Evolutionary conservation across 1,140 invertebrate species (phyloP), one percentile per base, ranked within the genome.

Genomic region (Theocolax elegans): DNA sequence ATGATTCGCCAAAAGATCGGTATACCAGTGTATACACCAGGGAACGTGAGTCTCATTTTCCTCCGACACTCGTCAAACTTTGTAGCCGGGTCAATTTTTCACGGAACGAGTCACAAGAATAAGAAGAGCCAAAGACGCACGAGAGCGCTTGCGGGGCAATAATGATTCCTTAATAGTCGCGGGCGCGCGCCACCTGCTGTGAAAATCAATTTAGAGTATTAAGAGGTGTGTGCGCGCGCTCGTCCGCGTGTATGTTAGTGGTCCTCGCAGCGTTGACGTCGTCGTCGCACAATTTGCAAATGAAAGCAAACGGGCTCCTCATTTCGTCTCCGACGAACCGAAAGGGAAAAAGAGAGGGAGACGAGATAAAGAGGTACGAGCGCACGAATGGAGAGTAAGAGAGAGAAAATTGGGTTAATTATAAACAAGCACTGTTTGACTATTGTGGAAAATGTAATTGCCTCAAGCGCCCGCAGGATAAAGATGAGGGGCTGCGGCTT

Each of bases 151-250:
- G n/a, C n/a, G n/a, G n/a, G 23, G 19, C 13, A 60, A 44, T 51
- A 51, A 69, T 54, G 48, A 69, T 60, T 38, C 56, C n/a, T 19
- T 63, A 70, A 70, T 63, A 70, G 58, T 62, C 12, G 35, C 9
- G 51, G 13, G 31, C 12, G 38, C 48, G 27, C 27, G 23, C 31
- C 49, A 54, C 67, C 67, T 46, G 67, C 59, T 63, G 67, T 12
- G 67, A 70, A 70, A 70, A 63, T 70, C 67, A 70, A 70, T 70
- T 63, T 62, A 15, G 48, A 29, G 58, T n/a, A 44, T 53, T 53
- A 53, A 54, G 25, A 62, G 35, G 13, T 25, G 42, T 29, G 27
- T 21, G 29, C 44, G 35, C 40, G 44, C 29, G 27, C 19, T 27
- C n/a, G n/a, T n/a, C n/a, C n/a, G n/a, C n/a, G n/a, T n/a, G n/a